These are phyloP conservation scores for Plagodis dolabraria DNA, from an alignment of 2,888 invertebrate species.

Conservation along the genomic window DNA sequence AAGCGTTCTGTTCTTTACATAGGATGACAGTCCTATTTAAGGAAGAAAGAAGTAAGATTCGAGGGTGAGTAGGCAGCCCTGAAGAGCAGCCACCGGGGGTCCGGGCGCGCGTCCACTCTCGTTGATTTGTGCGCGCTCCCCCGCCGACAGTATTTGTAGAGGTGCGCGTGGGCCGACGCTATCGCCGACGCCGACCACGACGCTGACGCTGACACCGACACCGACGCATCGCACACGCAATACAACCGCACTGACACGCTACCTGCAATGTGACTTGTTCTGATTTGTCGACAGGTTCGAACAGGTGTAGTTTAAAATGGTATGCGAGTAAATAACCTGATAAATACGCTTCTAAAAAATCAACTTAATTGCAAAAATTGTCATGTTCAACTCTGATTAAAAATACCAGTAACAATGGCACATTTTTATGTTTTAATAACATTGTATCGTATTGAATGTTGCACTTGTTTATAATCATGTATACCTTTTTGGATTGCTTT, in stretches of 20 bases:
- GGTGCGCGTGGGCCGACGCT: slow-evolving; percentile 58
- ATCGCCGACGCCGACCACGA: slow-evolving; percentile 30
- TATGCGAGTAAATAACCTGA: slow-evolving; percentile 15
- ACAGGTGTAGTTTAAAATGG: slow-evolving; percentile 6
- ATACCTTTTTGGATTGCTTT: too few relatives aligned
- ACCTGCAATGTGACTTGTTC: background rate
- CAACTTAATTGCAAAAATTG: background rate
- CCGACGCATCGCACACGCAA: slow-evolving; percentile 18
- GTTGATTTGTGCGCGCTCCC: slow-evolving; percentile 82
- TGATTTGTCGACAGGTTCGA: slow-evolving; percentile 18
- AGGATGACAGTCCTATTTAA: too few relatives aligned
- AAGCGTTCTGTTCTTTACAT: too few relatives aligned
- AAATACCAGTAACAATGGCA: too few relatives aligned
- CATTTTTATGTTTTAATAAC: too few relatives aligned
- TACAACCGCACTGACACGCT: slow-evolving; percentile 26
- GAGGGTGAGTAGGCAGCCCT: slow-evolving; percentile 54
- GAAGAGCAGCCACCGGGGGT: slow-evolving; percentile 63
- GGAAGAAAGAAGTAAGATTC: too few relatives aligned
- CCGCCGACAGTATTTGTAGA: slow-evolving; percentile 79
- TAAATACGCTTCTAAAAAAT: background rate
- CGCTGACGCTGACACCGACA: slow-evolving; percentile 36
- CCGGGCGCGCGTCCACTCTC: slow-evolving; percentile 62
- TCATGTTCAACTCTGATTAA: too few relatives aligned
- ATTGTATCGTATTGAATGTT: too few relatives aligned
- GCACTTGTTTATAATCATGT: too few relatives aligned